Evolutionary conservation across 2,797 vertebrate species (phyloP).

Genomic region (Prionace glauca): DNA sequence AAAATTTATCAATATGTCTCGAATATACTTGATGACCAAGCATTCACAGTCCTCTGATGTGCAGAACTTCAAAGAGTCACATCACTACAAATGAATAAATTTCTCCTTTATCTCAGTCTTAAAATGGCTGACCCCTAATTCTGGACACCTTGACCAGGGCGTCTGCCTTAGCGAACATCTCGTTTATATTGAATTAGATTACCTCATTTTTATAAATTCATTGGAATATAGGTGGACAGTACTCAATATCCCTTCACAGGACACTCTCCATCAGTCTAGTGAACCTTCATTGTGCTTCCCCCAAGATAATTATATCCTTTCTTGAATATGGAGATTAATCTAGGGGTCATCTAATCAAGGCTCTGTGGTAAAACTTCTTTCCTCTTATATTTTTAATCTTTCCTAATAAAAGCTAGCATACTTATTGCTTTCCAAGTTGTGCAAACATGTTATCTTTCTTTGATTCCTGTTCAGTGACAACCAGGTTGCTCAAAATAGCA

Average conservation of each 20-base stretch:
- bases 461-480: no score
- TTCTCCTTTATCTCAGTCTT: not conserved
- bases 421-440: no score
- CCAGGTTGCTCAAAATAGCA: no score
- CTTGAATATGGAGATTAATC: not conserved
- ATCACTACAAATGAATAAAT: not conserved
- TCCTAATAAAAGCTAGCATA: no score
- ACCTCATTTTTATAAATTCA: not conserved
- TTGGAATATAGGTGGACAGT: not conserved
- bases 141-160: no score
- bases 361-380: no score
- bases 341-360: no score
- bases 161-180: not conserved
- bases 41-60: not conserved
- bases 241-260: not conserved
- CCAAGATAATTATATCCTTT: not conserved
- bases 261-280: not conserved
- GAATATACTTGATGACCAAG: not conserved
- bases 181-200: not conserved
- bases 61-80: not conserved
- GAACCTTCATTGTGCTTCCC: not conserved
- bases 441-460: no score
- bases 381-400: no score
- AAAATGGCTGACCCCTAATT: not conserved
- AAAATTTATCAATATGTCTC: no score